Evolutionary conservation across 1,140 invertebrate species (phyloP), one percentile per base, ranked within the genome.

Genomic region (Eurosta solidaginis): DNA sequence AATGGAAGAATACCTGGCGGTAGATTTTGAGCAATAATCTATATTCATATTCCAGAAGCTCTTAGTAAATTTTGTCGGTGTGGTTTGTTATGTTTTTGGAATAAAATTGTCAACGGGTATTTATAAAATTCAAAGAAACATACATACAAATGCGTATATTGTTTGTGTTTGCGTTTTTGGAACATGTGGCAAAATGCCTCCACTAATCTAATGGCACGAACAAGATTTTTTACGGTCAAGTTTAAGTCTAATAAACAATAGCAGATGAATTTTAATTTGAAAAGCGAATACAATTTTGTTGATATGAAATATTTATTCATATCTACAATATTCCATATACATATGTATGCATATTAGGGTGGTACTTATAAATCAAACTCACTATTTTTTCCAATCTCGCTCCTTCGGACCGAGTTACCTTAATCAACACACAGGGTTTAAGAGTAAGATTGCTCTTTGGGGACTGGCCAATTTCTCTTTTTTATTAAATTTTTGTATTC

Each of bases 161-260:
- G 59, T 68, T 68, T 36, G 6, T 68, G 59, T 63, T 68, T 68
- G 59, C 20, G 59, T 68, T 68, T 17, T 14, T 68, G 33, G 59
- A 68, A 68, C 59, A 33, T 68, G 59, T 68, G 59, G 36, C 36
- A 68, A 68, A 68, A 33, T 68, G 36, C 29, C 33, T 68, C 59
- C 33, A 68, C 59, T 68, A 40, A 68, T 68, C 59, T 27, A 29
- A 12, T 68, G 59, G 40, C 59, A 40, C 20, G 59, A 68, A 29
- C 59, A 29, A 68, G 59, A 68, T 36, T 68, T 68, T 68, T n/a
- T 40, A 68, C 40, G 59, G 59, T 68, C 59, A 68, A 68, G 59
- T 68, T 68, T 17, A 68, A 68, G 33, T 40, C 59, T 33, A 68
- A 7, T 33, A n/a, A n/a, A n/a, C n/a, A n/a, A n/a, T n/a, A n/a